Conservation (phyloP, 2,113 vertebrate genomes). For the Erythrolamprus reginae region DNA sequence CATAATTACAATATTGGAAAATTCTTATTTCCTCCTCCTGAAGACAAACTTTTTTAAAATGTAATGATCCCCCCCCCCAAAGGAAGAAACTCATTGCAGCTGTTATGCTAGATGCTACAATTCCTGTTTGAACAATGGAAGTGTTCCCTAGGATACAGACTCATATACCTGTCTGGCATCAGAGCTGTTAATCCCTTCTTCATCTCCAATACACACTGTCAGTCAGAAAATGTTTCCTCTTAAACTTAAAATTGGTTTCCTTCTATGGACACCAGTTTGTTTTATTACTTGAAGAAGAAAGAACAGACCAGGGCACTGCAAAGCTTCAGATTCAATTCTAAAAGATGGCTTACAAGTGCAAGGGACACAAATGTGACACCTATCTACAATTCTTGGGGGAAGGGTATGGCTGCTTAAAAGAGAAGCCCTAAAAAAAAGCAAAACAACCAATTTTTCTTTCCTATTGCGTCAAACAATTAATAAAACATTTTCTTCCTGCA, state of each 20-base stretch:
- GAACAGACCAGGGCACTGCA: neutral
- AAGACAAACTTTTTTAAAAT: constrained; percentile 40
- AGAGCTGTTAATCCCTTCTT: constrained; percentile 40
- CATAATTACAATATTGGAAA: constrained; percentile 32
- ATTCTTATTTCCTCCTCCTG: constrained; percentile 32
- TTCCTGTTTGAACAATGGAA: constrained; percentile 48
- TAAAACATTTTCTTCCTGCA: neutral
- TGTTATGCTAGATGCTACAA: constrained; percentile 44
- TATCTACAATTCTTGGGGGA: neutral
- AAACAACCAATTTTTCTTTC: neutral
- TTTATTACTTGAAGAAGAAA: constrained; percentile 1
- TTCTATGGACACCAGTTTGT: neutral
- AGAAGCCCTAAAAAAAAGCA: neutral
- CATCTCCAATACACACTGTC: constrained; percentile 12
- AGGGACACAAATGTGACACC: neutral
- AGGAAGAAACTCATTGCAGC: constrained; percentile 42
- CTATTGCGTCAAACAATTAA: neutral
- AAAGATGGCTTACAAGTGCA: neutral
- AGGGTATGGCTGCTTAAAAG: neutral
- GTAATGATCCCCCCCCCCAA: too few species aligned
- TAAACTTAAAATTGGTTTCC: constrained; percentile 18
- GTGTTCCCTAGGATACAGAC: constrained; percentile 41
- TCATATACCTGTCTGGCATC: constrained; percentile 42
- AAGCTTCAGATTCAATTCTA: neutral
- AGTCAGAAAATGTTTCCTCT: constrained; percentile 8